Evolutionary conservation across 1,140 invertebrate genomes (phyloP).

Genomic region (Drosophila ananassae): DNA sequence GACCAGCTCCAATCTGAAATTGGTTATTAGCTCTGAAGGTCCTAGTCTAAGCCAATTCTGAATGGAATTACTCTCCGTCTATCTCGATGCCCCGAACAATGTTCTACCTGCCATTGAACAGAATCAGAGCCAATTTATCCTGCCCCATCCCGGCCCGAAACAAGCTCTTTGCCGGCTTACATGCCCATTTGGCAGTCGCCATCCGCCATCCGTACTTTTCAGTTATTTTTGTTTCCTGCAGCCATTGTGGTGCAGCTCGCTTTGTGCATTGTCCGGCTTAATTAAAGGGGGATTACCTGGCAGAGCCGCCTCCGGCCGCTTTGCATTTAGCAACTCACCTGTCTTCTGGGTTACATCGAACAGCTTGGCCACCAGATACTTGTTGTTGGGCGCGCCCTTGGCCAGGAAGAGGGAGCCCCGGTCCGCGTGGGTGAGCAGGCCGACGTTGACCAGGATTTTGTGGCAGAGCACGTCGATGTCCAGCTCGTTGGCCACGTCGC

Average conservation of each 20-base stretch:
- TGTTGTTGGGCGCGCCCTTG: slow-evolving; percentile 89
- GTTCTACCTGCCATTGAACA: not conserved
- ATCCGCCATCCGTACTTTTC: slow-evolving; percentile 16
- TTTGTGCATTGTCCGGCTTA: slow-evolving; percentile 53
- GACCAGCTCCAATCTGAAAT: not conserved
- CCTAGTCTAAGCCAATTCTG: not conserved
- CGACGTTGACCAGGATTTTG: slow-evolving; percentile 96
- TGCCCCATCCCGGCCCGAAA: not conserved
- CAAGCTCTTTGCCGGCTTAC: slow-evolving; percentile 26
- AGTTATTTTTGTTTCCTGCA: slow-evolving; percentile 30
- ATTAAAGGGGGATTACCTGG: slow-evolving; percentile 49
- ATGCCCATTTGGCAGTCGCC: slow-evolving; percentile 6
- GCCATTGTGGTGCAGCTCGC: slow-evolving; percentile 25
- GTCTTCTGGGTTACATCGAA: slow-evolving; percentile 96
- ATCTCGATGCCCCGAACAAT: not conserved
- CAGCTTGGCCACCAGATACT: slow-evolving; percentile 94
- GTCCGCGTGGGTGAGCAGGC: slow-evolving; percentile 93
- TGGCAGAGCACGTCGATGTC: slow-evolving; percentile 97
- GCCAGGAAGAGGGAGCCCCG: slow-evolving; percentile 94
- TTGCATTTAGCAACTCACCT: slow-evolving; percentile 84
- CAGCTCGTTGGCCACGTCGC: slow-evolving; percentile 96
- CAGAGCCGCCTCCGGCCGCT: slow-evolving; percentile 16
- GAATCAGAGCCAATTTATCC: slow-evolving; percentile 3
- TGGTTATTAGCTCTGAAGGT: too few species aligned
- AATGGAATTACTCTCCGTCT: not conserved